phyloP scores from a whole-genome alignment of 2,113 vertebrate genomes.

The Labeo rohita region DNA sequence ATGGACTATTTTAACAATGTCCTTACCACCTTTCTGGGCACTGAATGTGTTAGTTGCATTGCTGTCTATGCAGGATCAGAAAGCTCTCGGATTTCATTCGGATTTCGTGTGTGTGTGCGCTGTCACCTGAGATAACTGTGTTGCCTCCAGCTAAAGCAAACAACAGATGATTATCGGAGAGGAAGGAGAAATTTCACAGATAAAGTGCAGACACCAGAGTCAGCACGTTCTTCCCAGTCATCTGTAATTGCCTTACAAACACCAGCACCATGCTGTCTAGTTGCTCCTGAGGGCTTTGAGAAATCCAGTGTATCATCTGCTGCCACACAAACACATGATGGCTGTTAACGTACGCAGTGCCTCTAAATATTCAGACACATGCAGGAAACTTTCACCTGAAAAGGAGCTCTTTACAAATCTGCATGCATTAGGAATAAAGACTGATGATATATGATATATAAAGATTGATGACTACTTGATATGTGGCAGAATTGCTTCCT shows the following conservation, averaged over 20 bases:
- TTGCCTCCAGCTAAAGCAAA: slow-evolving; percentile 34
- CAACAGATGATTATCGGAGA: slow-evolving; percentile 41
- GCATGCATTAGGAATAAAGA: background rate
- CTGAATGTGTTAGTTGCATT: no score
- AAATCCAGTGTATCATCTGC: slow-evolving; percentile 33
- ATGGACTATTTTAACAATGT: no score
- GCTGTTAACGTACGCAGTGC: background rate
- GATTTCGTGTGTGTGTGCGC: background rate
- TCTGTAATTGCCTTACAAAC: slow-evolving; percentile 50
- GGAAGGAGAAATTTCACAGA: slow-evolving; percentile 38
- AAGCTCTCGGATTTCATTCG: no score
- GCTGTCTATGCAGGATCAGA: no score
- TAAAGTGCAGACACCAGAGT: slow-evolving; percentile 36
- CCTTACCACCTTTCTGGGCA: no score
- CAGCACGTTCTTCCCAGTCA: slow-evolving; percentile 25
- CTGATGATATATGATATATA: background rate
- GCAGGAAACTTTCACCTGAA: background rate
- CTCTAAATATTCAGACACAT: background rate
- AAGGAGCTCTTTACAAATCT: background rate
- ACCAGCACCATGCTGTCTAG: slow-evolving; percentile 25
- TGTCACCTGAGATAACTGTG: slow-evolving; percentile 42
- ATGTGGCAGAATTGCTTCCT: background rate
- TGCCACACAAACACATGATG: slow-evolving; percentile 41
- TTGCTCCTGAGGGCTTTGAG: background rate
- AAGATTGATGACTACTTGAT: background rate